Evolutionary conservation across 2,113 vertebrate species (phyloP), one percentile per base, ranked within the genome.

Genomic region (Megaceryle torquata): DNA sequence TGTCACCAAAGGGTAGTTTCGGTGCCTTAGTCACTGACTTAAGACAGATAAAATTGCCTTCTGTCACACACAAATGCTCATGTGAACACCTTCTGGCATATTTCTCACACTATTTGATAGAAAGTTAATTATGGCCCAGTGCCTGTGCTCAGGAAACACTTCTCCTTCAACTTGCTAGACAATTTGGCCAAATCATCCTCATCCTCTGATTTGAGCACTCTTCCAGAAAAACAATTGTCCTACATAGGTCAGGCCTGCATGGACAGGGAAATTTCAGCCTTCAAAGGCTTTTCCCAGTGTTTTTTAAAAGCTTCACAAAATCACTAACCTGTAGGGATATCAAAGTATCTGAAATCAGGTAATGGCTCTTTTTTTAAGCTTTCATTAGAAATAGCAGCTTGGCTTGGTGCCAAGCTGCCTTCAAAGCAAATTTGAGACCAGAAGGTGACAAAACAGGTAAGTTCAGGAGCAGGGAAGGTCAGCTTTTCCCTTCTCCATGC

Each of bases 301-400:
- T 80, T 59, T 28, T 61, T 2, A 63, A 84, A 81, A 86, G 26
- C 6, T 24, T 33, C 50, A 37, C 15, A 44, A 77, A 91, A 61
- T 31, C 26, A 70, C 54, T 44, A 13, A 31, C 9, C 10, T 81
- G 10, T 20, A 37, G 9, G 61, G 6, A 86, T n/a, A 44, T 69
- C 2, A 3, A 53, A 15, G 9, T 69, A 29, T 7, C 16, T 13
- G 16, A 48, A 39, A 44, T 0, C 46, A 7, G 8, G 10, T 9
- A 65, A 35, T 5, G n/a, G 13, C 1, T 50, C 2, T 1, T 77
- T 69, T 71, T 61, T 68, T 3, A 84, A 61, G 6, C 8, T 82
- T 76, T 39, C 35, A n/a, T 46, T 12, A 76, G 33, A 35, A 77
- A 69, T 37, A 82, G 13, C 15, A 83, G 5, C 9, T 79, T 63